Evolutionary conservation across 2,888 invertebrate species (phyloP).

Genomic region (Bursaphelenchus okinawaensis): DNA sequence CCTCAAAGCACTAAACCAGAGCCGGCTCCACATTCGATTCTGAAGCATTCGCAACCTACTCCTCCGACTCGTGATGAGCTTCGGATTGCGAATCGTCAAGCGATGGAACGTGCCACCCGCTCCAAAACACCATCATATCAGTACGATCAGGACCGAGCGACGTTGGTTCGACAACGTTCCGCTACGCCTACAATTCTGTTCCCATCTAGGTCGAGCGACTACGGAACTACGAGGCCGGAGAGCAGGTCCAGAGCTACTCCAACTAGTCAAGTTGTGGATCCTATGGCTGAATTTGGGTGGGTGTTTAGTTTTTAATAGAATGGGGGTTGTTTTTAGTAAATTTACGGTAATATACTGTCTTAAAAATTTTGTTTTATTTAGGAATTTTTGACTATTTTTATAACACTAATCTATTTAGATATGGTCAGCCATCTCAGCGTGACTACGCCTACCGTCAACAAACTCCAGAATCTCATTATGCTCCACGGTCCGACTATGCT

Average conservation of each 20-base stretch:
- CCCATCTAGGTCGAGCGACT: neutral
- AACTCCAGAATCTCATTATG: neutral
- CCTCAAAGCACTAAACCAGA: conserved; percentile 46
- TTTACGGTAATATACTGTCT: no score
- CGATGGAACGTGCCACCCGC: conserved; percentile 1
- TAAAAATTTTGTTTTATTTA: no score
- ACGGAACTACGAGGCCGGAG: neutral
- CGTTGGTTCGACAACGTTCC: conserved; percentile 7
- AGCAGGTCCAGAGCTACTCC: neutral
- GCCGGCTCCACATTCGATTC: conserved; percentile 1
- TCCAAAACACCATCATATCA: conserved; percentile 9
- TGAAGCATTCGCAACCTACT: neutral
- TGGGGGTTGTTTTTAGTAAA: neutral
- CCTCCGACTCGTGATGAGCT: conserved; percentile 26
- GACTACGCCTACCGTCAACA: neutral
- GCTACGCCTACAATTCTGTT: conserved; percentile 4
- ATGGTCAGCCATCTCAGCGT: neutral
- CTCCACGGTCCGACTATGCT: neutral
- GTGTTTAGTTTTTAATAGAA: neutral
- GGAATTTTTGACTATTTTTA: no score
- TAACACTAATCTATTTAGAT: neutral
- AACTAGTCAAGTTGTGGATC: neutral
- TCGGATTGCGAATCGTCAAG: conserved; percentile 22
- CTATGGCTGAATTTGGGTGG: neutral
- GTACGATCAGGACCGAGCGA: conserved; percentile 1